Evolutionary conservation across 2,888 invertebrate species (phyloP), one percentile per base, ranked within the genome.

Genomic region (Lochmaea capreae): DNA sequence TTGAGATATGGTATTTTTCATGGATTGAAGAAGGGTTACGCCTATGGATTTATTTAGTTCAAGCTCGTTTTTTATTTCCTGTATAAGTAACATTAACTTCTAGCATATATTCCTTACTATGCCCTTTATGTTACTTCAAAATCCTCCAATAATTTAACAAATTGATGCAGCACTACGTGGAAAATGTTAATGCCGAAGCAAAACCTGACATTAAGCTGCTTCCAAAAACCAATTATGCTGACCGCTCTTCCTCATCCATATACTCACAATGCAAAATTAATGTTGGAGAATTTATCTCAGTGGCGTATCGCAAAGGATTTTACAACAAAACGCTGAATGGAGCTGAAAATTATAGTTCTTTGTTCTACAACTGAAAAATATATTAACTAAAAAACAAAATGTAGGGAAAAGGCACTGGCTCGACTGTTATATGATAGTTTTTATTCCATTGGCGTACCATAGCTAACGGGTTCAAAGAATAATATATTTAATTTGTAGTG

Each of bases 191-290:
- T 61, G 52, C 75, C 52, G 62, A 49, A 63, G 65, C 66, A 72
- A 69, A 75, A 72, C 66, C 75, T 72, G 71, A 69, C 72, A 72
- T 72, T 75, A 75, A 75, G 69, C 63, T 65, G 72, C 74, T 69
- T 72, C 65, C 74, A 72, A 75, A 74, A 75, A 72, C 72, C 75
- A 72, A 75, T 75, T 72, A 72, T 42, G 68, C 72, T 75, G 72
- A 75, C 75, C 75, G 69, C 72, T 72, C 72, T 72, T 72, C 62
- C 75, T 75, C 75, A 72, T 73, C 69, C 76, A 73, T 73, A 71
- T 46, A 65, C 66, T 70, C 66, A 70, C 72, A 75, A 75, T 73
- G 74, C 67, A 74, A 74, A 70, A 76, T 76, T 73, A 69, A 74
- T 65, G 59, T 26, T 46, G 59, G 59, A 59, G 61, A 52, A 59